phyloP scores from a whole-genome alignment of 2,113 vertebrate genomes.

The Poecile atricapillus region DNA sequence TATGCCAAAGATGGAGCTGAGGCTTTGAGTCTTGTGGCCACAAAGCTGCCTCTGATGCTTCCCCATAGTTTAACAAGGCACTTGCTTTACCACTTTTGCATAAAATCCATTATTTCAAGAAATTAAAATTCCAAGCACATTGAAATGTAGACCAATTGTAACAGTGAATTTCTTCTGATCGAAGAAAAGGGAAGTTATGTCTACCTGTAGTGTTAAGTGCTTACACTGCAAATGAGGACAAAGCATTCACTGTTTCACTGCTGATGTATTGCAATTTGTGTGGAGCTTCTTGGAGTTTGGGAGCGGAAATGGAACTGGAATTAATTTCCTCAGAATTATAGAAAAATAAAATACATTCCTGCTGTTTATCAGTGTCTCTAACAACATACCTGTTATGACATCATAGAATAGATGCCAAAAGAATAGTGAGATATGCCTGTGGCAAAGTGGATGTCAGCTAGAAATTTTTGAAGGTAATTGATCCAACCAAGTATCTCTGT shows the following conservation, averaged over 20 bases:
- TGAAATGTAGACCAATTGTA: not conserved
- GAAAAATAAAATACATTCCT: not conserved
- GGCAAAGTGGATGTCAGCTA: not conserved
- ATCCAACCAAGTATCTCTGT: not conserved
- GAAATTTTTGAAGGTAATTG: not conserved
- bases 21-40: not conserved
- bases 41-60: not conserved
- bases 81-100: not conserved
- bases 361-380: not conserved
- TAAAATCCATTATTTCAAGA: not conserved
- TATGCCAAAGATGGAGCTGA: not conserved
- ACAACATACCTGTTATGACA: not conserved
- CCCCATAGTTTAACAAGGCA: not conserved
- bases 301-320: not conserved
- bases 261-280: not conserved
- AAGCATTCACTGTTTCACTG: not conserved
- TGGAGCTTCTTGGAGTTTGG: not conserved
- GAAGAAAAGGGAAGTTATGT: not conserved
- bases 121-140: not conserved
- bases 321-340: not conserved
- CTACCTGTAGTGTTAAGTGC: not conserved
- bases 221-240: not conserved
- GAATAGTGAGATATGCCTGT: not conserved
- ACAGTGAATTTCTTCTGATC: not conserved
- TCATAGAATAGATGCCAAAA: not conserved